A percentile compares a stretch with the other conserved stretches of the same genome.
Evolutionary conservation across 2,113 vertebrate genomes (phyloP).

Genomic region (Herpetotheres cachinnans): DNA sequence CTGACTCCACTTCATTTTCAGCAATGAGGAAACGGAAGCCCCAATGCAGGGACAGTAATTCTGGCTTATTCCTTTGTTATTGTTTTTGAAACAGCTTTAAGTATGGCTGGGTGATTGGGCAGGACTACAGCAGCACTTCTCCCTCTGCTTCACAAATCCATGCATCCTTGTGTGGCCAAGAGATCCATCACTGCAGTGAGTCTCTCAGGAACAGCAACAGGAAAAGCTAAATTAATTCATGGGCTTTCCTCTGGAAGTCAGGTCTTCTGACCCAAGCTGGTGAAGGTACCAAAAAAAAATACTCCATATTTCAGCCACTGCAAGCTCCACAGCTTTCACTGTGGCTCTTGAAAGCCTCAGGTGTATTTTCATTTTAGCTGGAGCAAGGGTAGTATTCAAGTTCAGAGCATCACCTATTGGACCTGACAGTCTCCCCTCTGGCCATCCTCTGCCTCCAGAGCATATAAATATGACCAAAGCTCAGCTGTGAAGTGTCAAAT

Average conservation of each 20-base stretch:
- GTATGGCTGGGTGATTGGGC: background rate
- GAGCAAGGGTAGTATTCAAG: background rate
- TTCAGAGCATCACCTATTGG: background rate
- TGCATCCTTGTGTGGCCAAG: background rate
- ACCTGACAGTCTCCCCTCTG: background rate
- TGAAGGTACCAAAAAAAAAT: background rate
- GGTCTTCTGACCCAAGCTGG: background rate
- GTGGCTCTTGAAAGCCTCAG: background rate
- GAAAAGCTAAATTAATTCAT: background rate
- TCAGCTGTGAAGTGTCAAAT: background rate
- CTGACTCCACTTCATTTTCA: background rate
- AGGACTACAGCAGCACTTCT: background rate
- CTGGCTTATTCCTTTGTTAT: background rate
- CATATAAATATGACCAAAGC: background rate
- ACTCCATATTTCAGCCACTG: background rate
- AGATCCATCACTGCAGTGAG: background rate
- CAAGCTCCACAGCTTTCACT: background rate
- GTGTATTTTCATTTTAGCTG: background rate
- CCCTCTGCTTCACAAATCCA: background rate
- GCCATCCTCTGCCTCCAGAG: background rate
- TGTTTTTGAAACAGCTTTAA: background rate
- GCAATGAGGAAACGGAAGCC: background rate
- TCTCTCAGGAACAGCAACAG: background rate
- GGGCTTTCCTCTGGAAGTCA: background rate
- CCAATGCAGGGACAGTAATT: background rate